A percentile compares a stretch with the other conserved stretches of the same genome.
Evolutionary conservation across 2,888 invertebrate genomes (phyloP).

Genomic region (Synanthedon formicaeformis): DNA sequence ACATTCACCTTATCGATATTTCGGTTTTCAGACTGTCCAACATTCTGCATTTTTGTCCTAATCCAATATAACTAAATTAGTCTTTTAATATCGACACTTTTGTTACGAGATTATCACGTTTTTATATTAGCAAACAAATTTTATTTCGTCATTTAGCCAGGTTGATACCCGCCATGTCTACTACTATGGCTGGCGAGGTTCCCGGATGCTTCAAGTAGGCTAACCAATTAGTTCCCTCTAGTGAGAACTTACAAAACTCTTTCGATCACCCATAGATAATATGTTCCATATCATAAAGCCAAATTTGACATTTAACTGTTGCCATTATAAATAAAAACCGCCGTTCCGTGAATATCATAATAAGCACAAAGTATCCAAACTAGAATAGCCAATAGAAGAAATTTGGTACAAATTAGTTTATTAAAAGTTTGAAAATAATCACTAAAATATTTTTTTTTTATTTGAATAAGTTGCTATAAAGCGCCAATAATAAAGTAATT

Average conservation of each 20-base stretch:
- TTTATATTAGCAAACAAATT: slow-evolving; percentile 70
- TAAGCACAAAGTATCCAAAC: too few species aligned
- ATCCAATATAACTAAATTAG: slow-evolving; percentile 68
- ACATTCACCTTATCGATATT: slow-evolving; percentile 84
- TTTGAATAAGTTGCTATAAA: too few species aligned
- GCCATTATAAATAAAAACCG: background rate
- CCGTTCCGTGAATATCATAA: too few species aligned
- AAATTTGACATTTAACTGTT: background rate
- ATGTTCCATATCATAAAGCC: slow-evolving; percentile 1
- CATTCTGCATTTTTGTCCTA: slow-evolving; percentile 93
- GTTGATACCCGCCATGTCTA: slow-evolving; percentile 84
- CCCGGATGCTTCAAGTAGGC: slow-evolving; percentile 75
- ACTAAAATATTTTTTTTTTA: too few species aligned
- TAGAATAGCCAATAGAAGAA: too few species aligned
- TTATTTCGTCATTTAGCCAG: slow-evolving; percentile 76
- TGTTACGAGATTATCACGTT: slow-evolving; percentile 67
- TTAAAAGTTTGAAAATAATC: too few species aligned
- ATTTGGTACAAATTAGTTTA: too few species aligned
- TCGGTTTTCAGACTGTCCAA: slow-evolving; percentile 87
- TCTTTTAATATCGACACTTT: slow-evolving; percentile 69
- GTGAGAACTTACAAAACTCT: slow-evolving; percentile 40
- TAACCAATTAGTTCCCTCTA: slow-evolving; percentile 67
- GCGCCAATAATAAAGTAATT: too few species aligned
- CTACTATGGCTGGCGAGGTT: slow-evolving; percentile 82
- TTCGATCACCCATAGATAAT: slow-evolving; percentile 13